phyloP scores from a whole-genome alignment of 2,113 vertebrate species.

The Tragelaphus strepsiceros region DNA sequence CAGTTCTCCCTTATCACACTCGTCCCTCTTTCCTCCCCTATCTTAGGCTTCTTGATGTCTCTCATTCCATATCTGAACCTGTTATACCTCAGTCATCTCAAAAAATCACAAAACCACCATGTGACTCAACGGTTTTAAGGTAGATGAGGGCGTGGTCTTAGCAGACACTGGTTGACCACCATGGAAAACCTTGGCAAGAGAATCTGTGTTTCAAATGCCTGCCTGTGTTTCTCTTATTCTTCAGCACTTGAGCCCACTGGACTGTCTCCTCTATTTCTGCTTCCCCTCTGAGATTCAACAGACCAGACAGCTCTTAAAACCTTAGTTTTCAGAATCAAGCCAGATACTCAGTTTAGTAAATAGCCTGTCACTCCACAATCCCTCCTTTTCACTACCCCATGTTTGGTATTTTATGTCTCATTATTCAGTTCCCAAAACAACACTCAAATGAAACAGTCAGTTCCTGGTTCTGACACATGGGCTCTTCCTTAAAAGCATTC shows the following conservation, averaged over 20 bases:
- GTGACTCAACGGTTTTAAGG: not conserved
- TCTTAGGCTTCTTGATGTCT: not conserved
- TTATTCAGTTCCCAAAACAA: not conserved
- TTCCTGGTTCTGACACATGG: not conserved
- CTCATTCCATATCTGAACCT: not conserved
- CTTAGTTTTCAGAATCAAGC: not conserved
- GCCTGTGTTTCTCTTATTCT: not conserved
- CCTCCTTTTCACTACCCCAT: not conserved
- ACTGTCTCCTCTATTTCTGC: not conserved
- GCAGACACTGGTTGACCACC: not conserved
- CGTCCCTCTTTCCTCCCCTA: not conserved
- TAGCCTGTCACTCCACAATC: not conserved
- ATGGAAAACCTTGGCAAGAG: not conserved
- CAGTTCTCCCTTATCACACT: not conserved
- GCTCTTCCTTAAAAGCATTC: not conserved
- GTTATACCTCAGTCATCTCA: not conserved
- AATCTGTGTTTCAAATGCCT: not conserved
- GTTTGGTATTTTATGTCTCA: not conserved
- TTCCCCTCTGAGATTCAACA: not conserved
- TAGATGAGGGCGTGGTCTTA: not conserved
- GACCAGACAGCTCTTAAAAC: not conserved
- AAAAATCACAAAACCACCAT: not conserved
- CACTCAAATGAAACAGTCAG: not conserved
- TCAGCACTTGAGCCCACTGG: not conserved
- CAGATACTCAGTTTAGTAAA: not conserved